Conservation (phyloP, 2,797 vertebrate genomes). For the Phrynocephalus forsythii region DNA sequence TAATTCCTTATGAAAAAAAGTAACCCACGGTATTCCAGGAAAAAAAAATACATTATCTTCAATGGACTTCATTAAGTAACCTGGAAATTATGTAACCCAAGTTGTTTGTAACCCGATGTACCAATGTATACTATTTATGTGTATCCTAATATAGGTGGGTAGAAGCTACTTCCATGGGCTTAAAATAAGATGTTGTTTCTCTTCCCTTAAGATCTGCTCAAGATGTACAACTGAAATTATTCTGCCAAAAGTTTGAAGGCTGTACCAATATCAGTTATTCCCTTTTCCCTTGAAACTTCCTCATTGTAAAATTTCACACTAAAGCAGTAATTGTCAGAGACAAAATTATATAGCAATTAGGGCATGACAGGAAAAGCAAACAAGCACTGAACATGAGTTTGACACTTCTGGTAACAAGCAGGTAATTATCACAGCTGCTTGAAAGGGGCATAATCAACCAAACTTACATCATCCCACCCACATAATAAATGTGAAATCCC, state of each 20-base stretch:
- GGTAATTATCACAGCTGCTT: slow-evolving; percentile 76
- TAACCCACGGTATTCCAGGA: no score
- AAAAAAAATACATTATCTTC: no score
- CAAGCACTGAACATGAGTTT: slow-evolving; percentile 74
- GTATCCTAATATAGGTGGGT: not conserved
- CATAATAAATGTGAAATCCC: slow-evolving; percentile 71
- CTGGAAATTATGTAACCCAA: no score
- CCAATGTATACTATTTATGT: not conserved
- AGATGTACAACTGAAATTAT: slow-evolving; percentile 42
- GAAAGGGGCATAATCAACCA: slow-evolving; percentile 75
- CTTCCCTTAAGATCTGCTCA: not conserved
- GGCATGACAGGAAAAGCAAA: slow-evolving; percentile 74
- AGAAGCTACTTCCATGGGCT: not conserved
- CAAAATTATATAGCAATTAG: slow-evolving; percentile 75
- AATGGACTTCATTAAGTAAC: no score
- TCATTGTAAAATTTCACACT: slow-evolving; percentile 67
- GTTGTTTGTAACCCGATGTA: no score
- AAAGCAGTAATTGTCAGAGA: slow-evolving; percentile 73
- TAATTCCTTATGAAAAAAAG: no score
- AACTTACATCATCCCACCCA: slow-evolving; percentile 74
- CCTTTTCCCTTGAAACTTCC: slow-evolving; percentile 65
- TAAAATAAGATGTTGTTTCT: slow-evolving; percentile 23
- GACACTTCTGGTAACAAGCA: slow-evolving; percentile 74
- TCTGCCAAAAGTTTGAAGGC: slow-evolving; percentile 41
- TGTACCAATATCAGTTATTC: slow-evolving; percentile 57